These are phyloP conservation scores for Megaceryle torquata DNA, from an alignment of 2,113 vertebrate genomes.

Conservation along the genomic window DNA sequence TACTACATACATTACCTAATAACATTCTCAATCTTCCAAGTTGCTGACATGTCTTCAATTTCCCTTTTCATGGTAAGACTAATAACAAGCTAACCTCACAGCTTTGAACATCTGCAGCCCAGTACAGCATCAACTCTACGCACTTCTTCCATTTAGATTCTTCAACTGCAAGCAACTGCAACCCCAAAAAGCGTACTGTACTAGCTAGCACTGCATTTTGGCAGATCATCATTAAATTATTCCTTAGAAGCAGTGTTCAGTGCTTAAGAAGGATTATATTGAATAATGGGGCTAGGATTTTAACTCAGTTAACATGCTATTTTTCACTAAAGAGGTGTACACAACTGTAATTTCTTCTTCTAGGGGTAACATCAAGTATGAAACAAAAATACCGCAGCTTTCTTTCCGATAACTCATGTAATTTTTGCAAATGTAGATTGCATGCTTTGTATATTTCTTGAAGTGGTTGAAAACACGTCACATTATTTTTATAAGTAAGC, in stretches of 20 bases:
- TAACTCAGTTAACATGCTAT: constrained; percentile 14
- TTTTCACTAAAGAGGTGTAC: not conserved
- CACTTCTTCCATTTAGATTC: not conserved
- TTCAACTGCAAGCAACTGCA: not conserved
- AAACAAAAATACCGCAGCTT: not conserved
- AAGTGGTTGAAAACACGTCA: not conserved
- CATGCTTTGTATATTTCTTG: not conserved
- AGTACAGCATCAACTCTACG: not conserved
- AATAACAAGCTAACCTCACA: not conserved
- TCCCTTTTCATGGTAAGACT: not conserved
- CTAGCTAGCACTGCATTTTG: not conserved
- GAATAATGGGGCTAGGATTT: constrained; percentile 5
- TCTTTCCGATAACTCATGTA: not conserved
- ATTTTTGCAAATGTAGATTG: not conserved
- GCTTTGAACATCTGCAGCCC: not conserved
- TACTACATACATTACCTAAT: not conserved
- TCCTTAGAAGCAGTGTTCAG: not conserved
- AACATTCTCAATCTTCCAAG: constrained; percentile 19
- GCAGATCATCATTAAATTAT: constrained; percentile 31
- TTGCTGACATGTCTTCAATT: constrained; percentile 23
- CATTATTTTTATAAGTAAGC: not conserved
- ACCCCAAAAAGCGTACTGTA: not conserved
- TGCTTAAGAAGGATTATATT: not conserved
- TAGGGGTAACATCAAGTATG: not conserved
- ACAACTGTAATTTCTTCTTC: not conserved